Base-by-base conservation (phyloP, 2,888 invertebrate genomes). In the Rhagophthalmus giganteus region DNA sequence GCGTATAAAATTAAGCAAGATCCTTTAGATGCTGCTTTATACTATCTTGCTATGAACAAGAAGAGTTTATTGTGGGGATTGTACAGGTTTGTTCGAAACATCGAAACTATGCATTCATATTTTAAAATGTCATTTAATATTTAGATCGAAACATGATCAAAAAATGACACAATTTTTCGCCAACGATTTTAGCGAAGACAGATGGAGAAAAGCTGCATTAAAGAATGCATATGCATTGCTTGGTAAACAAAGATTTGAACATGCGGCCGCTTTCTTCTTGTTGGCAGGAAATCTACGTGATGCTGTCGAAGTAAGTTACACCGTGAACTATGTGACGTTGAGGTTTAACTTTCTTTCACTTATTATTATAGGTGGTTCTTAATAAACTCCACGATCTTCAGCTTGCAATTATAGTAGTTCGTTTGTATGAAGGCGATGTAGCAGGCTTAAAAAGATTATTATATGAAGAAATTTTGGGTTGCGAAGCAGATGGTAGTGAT, bases 251-350 rank as follows among this genome's bases (percentile, higher is more conserved):
- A 75, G 97, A 37, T 99, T 98, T 72, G 91, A 94, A 54, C 97
- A 99, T 70, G 98, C 99, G 0, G 98, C 97, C 0, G 99, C 97
- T 0, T 99, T 99, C 78, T 99, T 99, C 76, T 79, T 99, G 41
- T 78, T 99, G 2, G 97, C 94, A 12, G 95, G 94, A 12, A 90
- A 94, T 20, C 76, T 99, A 16, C 88, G 91, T 64, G 99, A 99
- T 75, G 98, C 98, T 2, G 83, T 99, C 42, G 96, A 98, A 81
- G 92, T 91, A 72, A 52, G 30, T 35, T n/a, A n/a, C n/a, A n/a
- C n/a, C n/a, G n/a, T 11, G 4, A 20, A 20, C 4, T 5, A 20
- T 31, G 12, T n/a, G 13, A 1, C 6, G 6, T 12, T 32, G 13
- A 9, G 6, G 15, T 9, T n/a, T n/a, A 9, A 13, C 14, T 57